A percentile compares a stretch with the other conserved stretches of the same genome.
These are phyloP conservation scores for Mystacides longicornis DNA, from an alignment of 2,888 invertebrate species.

Conservation along the genomic window DNA sequence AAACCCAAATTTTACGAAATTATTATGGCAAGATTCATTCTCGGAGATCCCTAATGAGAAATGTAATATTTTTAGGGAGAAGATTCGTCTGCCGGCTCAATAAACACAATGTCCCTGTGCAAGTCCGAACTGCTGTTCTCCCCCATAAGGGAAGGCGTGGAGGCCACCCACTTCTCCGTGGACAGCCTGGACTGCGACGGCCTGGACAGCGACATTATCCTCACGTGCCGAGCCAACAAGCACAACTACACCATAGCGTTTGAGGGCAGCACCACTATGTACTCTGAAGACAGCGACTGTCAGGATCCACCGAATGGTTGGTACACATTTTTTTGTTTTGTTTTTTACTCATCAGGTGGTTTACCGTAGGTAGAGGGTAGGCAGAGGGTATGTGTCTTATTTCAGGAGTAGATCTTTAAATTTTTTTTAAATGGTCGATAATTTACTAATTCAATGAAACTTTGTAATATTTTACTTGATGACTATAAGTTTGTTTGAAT, in stretches of 20 bases:
- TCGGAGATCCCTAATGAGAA: too few relatives aligned
- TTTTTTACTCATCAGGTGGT: too few relatives aligned
- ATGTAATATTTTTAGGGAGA: constrained; percentile 62
- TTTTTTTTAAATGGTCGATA: too few relatives aligned
- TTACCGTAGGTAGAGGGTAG: too few relatives aligned
- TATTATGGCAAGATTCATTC: too few relatives aligned
- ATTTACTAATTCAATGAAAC: too few relatives aligned
- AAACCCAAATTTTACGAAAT: too few relatives aligned
- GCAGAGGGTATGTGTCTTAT: too few relatives aligned
- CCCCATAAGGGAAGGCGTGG: constrained; percentile 73
- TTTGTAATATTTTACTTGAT: too few relatives aligned
- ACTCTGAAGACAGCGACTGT: constrained; percentile 78
- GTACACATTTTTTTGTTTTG: neutral
- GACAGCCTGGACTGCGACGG: constrained; percentile 86
- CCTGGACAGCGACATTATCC: constrained; percentile 75
- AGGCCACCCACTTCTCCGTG: constrained; percentile 74
- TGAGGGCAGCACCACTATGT: constrained; percentile 79
- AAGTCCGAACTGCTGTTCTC: constrained; percentile 88
- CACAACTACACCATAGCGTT: constrained; percentile 94
- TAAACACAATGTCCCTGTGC: constrained; percentile 81
- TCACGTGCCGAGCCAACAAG: constrained; percentile 88
- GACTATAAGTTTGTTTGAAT: too few relatives aligned
- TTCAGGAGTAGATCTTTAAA: too few relatives aligned
- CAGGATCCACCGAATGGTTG: constrained; percentile 18
- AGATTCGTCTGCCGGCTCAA: constrained; percentile 65